Evolutionary conservation across 2,113 vertebrate genomes (phyloP), one percentile per base, ranked within the genome.

Genomic region (Cyanoliseus patagonus): DNA sequence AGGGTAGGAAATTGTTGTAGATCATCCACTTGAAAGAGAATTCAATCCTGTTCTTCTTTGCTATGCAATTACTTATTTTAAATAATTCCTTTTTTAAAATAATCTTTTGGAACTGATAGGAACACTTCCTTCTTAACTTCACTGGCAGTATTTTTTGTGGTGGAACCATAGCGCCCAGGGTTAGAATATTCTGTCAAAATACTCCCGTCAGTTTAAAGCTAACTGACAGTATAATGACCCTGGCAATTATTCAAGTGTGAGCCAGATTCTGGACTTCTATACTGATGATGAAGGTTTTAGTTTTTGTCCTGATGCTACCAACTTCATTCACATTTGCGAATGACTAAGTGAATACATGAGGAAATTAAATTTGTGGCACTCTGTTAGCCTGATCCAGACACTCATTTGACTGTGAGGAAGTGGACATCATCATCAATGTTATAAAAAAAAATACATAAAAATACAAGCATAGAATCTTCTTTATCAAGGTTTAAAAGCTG

Each of bases 141-240:
- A 69, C 27, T 85, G 35, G 22, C 19, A 81, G 0, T 47, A 22
- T 70, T 90, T 75, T 83, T 14, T 83, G 1, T 55, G 1, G 23
- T 70, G 64, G 4, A 12, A 59, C 4, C 12, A 4, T 19, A 63
- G 7, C 51, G 14, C 30, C 42, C 72, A 57, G 9, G 8, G 72
- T 66, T 53, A 70, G 72, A 88, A 59, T 66, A 28, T 79, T 82
- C 25, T 70, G n/a, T 30, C 52, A 53, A 61, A 88, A 69, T 47
- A 0, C 2, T 7, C 4, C 39, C 18, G 0, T 61, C 31, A 49
- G 11, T 12, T 69, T 23, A 63, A 42, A 83, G 15, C 7, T 72
- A 83, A 72, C 57, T 59, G 59, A 27, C 59, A 37, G 15, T 64
- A 20, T 53, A 46, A 46, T 22, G 35, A 66, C 31, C 10, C 51